phyloP scores from a whole-genome alignment of 2,888 invertebrate genomes.

The Lysandra coridon region DNA sequence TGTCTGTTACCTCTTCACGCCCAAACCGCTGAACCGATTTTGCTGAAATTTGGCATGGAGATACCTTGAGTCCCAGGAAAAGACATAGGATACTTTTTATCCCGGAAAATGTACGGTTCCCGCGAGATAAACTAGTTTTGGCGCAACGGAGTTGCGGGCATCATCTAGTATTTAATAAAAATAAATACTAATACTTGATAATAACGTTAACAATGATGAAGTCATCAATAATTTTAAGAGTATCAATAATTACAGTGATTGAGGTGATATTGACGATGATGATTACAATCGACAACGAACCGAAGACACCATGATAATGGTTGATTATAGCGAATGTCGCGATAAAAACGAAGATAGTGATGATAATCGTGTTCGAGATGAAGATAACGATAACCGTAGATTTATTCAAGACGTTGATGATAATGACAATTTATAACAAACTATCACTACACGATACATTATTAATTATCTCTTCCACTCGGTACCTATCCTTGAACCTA shows the following conservation, averaged over 20 bases:
- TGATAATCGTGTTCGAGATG: background rate
- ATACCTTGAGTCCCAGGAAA: no score
- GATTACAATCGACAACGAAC: background rate
- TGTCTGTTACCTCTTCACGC: no score
- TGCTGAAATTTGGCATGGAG: no score
- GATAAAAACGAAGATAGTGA: slow-evolving; percentile 2
- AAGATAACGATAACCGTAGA: slow-evolving; percentile 13
- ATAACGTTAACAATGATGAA: background rate
- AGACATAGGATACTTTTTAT: no score
- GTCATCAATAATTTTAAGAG: background rate
- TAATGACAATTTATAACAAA: slow-evolving; percentile 24
- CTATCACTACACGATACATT: slow-evolving; percentile 21
- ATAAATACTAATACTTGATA: background rate
- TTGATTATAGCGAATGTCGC: background rate
- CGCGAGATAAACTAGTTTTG: no score
- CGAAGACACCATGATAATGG: background rate
- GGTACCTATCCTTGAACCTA: slow-evolving; percentile 45
- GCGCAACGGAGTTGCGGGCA: no score
- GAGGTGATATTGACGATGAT: background rate
- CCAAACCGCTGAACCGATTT: no score
- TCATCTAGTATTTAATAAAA: no score
- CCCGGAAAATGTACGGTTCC: no score
- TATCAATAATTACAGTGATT: background rate
- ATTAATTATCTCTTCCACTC: slow-evolving; percentile 11
- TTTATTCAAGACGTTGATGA: slow-evolving; percentile 16